Percentiles rank a stretch among this genome's conserved stretches.
These are phyloP conservation scores for Natrix natrix DNA, from an alignment of 2,797 vertebrate genomes.

Conservation along the genomic window DNA sequence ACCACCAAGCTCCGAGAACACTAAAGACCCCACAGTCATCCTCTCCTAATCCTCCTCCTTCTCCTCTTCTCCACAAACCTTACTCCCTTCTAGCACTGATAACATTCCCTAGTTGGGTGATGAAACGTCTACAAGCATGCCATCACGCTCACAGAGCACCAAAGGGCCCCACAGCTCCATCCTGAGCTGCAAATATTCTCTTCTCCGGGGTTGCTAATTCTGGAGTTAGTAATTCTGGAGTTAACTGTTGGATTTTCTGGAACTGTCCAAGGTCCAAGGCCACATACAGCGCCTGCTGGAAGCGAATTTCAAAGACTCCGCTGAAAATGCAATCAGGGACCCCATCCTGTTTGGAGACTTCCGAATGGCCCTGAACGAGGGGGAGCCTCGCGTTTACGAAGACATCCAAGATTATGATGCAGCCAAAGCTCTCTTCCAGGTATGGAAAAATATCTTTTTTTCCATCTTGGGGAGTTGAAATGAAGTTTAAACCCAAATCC, in stretches of 20 bases:
- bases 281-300: constrained; percentile 78
- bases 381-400: constrained; percentile 85
- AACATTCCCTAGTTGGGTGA: no score
- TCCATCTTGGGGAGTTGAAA: background rate
- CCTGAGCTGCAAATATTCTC: no score
- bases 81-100: no score
- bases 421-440: constrained; percentile 92
- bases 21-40: no score
- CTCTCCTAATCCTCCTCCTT: no score
- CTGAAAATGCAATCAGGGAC: constrained; percentile 82
- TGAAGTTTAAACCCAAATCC: background rate
- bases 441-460: constrained; percentile 41
- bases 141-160: no score
- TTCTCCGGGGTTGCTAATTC: background rate
- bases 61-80: no score
- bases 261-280: constrained; percentile 80
- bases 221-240: background rate
- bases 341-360: constrained; percentile 96
- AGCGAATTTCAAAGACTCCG: constrained; percentile 78
- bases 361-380: constrained; percentile 81
- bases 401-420: constrained; percentile 91
- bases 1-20: no score
- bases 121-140: no score
- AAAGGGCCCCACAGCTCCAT: no score
- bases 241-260: background rate